Conservation (phyloP, 2,113 vertebrate species). For the Daubentonia madagascariensis region DNA sequence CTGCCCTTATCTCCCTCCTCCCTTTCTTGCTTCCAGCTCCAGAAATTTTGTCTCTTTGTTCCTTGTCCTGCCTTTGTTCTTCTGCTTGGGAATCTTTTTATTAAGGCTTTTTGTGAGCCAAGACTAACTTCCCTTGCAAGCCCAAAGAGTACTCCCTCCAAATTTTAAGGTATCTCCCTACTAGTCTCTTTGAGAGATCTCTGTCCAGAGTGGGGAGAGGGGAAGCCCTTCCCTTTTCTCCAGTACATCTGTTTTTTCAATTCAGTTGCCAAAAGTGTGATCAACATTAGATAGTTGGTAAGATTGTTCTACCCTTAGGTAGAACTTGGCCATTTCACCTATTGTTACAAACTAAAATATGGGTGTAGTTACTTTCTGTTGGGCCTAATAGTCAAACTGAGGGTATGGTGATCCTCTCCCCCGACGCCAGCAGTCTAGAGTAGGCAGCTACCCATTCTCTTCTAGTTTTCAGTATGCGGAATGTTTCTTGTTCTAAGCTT, state of each 20-base stretch:
- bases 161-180: background rate
- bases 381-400: background rate
- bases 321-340: background rate
- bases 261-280: background rate
- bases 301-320: background rate
- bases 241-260: background rate
- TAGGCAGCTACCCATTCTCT: background rate
- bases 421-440: background rate
- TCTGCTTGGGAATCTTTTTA: background rate
- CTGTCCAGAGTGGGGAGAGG: background rate
- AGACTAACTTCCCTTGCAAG: background rate
- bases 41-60: background rate
- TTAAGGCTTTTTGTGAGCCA: background rate
- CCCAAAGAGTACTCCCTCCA: background rate
- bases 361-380: background rate
- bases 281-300: background rate
- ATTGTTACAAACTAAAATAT: background rate
- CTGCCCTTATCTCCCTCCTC: background rate
- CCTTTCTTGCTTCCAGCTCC: background rate
- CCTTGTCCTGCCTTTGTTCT: slow-evolving; percentile 2
- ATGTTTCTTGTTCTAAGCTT: background rate
- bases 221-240: background rate
- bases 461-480: background rate
- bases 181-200: background rate
- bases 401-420: background rate